Conservation (phyloP, 1,140 invertebrate genomes). For the Samia ricini region DNA sequence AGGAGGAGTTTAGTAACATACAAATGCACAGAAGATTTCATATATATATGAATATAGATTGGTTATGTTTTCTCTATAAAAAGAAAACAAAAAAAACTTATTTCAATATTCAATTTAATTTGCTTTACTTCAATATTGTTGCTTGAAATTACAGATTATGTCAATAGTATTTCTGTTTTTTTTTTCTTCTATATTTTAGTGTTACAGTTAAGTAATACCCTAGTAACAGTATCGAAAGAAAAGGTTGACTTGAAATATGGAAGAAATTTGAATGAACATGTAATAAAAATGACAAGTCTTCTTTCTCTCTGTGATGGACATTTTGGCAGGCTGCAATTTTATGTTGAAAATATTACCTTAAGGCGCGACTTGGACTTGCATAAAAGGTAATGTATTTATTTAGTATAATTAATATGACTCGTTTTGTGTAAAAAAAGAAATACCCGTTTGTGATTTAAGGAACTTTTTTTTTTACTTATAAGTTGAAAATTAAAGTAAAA, state of each 20-base stretch:
- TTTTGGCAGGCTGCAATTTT: constrained; percentile 19
- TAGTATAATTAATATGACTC: constrained; percentile 25
- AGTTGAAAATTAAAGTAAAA: not conserved
- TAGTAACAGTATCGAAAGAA: not conserved
- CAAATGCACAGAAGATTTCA: no score
- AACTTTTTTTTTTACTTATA: not conserved
- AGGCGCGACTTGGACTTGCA: constrained; percentile 10
- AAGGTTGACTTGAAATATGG: not conserved
- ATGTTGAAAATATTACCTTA: constrained; percentile 13
- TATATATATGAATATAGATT: no score
- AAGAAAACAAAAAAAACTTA: no score
- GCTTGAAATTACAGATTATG: no score
- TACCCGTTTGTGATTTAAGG: not conserved
- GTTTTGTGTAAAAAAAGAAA: constrained; percentile 14
- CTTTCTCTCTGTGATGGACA: constrained; percentile 22
- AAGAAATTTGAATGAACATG: constrained; percentile 13
- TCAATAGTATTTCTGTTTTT: not conserved
- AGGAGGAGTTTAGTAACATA: no score
- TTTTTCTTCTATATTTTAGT: not conserved
- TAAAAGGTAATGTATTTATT: constrained; percentile 28
- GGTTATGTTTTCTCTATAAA: no score
- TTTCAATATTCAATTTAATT: no score
- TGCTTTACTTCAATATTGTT: no score
- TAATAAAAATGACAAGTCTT: constrained; percentile 15
- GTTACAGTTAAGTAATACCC: not conserved